Percentiles rank a stretch among this genome's conserved stretches.
Conservation (phyloP, 2,797 vertebrate genomes). For the Lacerta bilineata region DNA sequence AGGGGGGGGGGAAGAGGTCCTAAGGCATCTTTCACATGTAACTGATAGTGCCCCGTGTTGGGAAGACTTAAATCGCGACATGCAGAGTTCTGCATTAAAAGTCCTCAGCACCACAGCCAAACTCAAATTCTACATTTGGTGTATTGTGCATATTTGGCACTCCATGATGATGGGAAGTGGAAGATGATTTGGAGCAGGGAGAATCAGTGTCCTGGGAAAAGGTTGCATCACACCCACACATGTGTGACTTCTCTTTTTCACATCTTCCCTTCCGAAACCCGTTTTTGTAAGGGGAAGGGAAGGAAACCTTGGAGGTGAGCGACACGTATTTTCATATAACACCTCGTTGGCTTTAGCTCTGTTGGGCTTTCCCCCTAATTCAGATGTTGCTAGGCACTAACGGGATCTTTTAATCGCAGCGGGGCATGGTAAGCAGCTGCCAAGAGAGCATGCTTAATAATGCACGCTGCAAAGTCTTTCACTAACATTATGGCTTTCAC, state of each 20-base stretch:
- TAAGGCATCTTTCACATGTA: background rate
- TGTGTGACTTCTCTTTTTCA: background rate
- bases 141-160: background rate
- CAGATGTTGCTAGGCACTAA: background rate
- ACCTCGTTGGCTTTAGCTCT: background rate
- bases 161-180: background rate
- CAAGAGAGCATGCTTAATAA: background rate
- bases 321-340: background rate
- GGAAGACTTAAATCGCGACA: background rate
- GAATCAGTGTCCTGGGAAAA: background rate
- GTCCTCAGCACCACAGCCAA: background rate
- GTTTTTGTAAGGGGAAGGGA: background rate
- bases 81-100: background rate
- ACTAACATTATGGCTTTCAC: conserved; percentile 11
- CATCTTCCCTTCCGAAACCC: too few species aligned
- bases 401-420: background rate
- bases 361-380: background rate
- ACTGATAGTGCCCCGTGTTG: background rate
- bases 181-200: background rate
- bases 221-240: too few species aligned
- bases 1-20: background rate
- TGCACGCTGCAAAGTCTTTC: conserved; percentile 17
- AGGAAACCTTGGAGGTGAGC: background rate
- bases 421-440: background rate
- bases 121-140: background rate